Percentiles rank a stretch among this genome's conserved stretches.
Evolutionary conservation across 2,888 invertebrate species (phyloP).

Genomic region (Hybos culiciformis): DNA sequence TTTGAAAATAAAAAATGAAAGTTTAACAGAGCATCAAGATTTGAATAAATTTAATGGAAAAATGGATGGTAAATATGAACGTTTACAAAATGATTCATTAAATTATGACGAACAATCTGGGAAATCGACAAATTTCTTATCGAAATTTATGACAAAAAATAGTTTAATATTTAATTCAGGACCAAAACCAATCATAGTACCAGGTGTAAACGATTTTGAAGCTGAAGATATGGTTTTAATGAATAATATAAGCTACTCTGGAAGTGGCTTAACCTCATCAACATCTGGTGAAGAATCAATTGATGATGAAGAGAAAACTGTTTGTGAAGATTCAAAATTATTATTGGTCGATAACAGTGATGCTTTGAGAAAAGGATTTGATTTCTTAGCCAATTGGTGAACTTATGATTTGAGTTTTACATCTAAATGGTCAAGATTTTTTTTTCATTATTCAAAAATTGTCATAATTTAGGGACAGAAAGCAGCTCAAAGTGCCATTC

Average conservation of each 20-base stretch:
- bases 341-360: constrained; percentile 19
- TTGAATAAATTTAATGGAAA: too few species aligned
- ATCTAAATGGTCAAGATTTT: too few species aligned
- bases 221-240: background rate
- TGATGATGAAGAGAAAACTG: constrained; percentile 13
- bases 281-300: constrained; percentile 15
- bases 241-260: constrained; percentile 13
- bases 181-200: background rate
- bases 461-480: too few species aligned
- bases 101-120: background rate
- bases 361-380: constrained; percentile 22
- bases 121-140: constrained; percentile 4
- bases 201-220: background rate
- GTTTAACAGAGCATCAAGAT: too few species aligned
- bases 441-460: too few species aligned
- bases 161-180: constrained; percentile 7
- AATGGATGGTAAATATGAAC: too few species aligned
- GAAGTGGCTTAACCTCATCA: constrained; percentile 14
- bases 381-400: constrained; percentile 27
- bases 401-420: too few species aligned
- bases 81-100: too few species aligned
- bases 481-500: too few species aligned
- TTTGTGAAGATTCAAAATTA: constrained; percentile 20
- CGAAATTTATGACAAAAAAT: constrained; percentile 11
- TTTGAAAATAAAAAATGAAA: too few species aligned